These are phyloP conservation scores for Chlorocebus sabaeus DNA, from an alignment of 2,113 vertebrate genomes.

Conservation along the genomic window DNA sequence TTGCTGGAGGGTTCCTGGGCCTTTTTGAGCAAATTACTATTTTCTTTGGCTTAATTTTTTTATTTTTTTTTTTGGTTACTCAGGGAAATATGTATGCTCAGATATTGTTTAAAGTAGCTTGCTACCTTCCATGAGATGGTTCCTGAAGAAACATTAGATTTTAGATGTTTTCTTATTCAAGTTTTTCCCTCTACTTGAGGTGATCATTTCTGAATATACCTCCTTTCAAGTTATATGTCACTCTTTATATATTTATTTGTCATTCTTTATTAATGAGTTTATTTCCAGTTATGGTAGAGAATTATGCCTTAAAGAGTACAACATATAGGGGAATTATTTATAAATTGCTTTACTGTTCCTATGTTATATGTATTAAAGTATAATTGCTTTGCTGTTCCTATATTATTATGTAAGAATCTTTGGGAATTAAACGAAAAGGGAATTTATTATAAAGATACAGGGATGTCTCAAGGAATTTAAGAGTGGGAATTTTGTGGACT, in stretches of 20 bases:
- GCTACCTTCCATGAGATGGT: neutral
- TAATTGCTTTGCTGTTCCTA: neutral
- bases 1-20: constrained; percentile 13
- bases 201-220: neutral
- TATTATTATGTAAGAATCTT: neutral
- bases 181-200: neutral
- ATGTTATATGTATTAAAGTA: neutral
- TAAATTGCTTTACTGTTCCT: neutral
- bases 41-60: constrained; percentile 3
- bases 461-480: neutral
- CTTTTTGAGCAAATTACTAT: neutral
- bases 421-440: neutral
- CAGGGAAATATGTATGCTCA: neutral
- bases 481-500: neutral
- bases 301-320: neutral
- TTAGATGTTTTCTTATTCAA: neutral
- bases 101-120: neutral
- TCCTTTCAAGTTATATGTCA: neutral
- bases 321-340: neutral
- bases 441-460: neutral
- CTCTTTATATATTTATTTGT: neutral
- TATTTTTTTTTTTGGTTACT: neutral
- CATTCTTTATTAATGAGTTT: neutral
- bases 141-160: neutral
- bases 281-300: neutral